phyloP scores from a whole-genome alignment of 2,888 invertebrate species.

The Eupithecia pulchellata region DNA sequence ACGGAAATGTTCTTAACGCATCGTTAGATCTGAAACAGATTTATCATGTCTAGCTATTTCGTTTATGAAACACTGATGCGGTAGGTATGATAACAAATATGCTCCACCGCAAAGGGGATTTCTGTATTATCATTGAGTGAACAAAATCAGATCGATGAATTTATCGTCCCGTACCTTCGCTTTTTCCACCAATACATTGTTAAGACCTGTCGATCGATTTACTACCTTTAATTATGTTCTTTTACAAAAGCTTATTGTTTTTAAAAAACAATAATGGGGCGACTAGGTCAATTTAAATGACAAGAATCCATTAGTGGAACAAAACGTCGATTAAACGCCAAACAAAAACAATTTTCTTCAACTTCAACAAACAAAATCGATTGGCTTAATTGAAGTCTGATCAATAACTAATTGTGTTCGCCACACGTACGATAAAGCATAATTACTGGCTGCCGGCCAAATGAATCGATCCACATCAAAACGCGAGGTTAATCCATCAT shows the following conservation, averaged over 20 bases:
- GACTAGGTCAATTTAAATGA: constrained; percentile 69
- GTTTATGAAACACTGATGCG: not conserved
- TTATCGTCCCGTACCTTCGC: not conserved
- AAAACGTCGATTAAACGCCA: constrained; percentile 79
- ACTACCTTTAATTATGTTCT: constrained; percentile 34
- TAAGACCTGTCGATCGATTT: not conserved
- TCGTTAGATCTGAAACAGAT: not conserved
- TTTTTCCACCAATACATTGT: not conserved
- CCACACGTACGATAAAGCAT: constrained; percentile 84
- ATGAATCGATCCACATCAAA: constrained; percentile 84
- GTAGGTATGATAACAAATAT: not conserved
- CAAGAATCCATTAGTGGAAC: constrained; percentile 77
- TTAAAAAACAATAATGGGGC: constrained; percentile 66
- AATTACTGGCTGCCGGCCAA: constrained; percentile 84
- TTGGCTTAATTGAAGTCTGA: constrained; percentile 83
- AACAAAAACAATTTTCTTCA: constrained; percentile 85
- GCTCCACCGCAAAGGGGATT: not conserved
- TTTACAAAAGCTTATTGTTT: constrained; percentile 62
- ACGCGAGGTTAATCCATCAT: constrained; percentile 84
- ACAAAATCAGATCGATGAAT: not conserved
- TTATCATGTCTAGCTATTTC: not conserved
- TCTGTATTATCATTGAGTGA: not conserved
- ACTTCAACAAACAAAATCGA: constrained; percentile 85
- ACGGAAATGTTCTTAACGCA: constrained; percentile 17
- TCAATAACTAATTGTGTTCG: constrained; percentile 85